phyloP scores from a whole-genome alignment of 2,888 invertebrate species.

The Elysia crispata region DNA sequence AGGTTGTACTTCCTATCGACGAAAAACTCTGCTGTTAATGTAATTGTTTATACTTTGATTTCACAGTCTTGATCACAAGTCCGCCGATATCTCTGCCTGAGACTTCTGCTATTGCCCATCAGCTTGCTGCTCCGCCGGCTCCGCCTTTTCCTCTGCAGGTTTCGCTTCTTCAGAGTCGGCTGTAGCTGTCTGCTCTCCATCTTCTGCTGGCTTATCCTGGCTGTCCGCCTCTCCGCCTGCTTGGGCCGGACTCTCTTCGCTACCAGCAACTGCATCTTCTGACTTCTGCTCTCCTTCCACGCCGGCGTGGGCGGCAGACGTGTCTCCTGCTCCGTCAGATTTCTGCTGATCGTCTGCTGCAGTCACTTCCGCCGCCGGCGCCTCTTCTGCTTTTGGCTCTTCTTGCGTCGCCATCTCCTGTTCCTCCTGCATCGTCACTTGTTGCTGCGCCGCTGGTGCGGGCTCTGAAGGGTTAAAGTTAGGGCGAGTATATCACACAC shows the following conservation, averaged over 20 bases:
- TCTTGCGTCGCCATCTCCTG: neutral
- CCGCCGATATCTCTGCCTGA: too few species aligned
- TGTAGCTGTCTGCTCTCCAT: conserved; percentile 1
- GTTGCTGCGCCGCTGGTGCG: neutral
- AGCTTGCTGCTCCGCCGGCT: neutral
- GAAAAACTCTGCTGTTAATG: too few species aligned
- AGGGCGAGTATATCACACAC: neutral
- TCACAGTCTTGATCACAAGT: too few species aligned
- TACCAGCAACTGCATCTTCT: neutral
- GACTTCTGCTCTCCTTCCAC: neutral
- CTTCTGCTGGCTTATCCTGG: conserved; percentile 11
- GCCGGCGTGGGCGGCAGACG: neutral
- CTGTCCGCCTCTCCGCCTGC: neutral
- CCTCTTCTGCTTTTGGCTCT: neutral
- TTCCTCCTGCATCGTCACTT: neutral
- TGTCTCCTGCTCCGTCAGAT: neutral
- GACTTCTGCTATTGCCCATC: neutral
- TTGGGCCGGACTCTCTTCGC: neutral
- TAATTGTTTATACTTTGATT: too few species aligned
- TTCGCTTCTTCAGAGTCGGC: conserved; percentile 29
- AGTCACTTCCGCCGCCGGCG: neutral
- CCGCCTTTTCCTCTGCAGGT: conserved; percentile 6
- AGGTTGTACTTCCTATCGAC: too few species aligned
- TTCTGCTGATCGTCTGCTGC: conserved; percentile 10
- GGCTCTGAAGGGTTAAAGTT: neutral